These are phyloP conservation scores for Platypus cylindrus DNA, from an alignment of 2,888 invertebrate species.

Conservation along the genomic window DNA sequence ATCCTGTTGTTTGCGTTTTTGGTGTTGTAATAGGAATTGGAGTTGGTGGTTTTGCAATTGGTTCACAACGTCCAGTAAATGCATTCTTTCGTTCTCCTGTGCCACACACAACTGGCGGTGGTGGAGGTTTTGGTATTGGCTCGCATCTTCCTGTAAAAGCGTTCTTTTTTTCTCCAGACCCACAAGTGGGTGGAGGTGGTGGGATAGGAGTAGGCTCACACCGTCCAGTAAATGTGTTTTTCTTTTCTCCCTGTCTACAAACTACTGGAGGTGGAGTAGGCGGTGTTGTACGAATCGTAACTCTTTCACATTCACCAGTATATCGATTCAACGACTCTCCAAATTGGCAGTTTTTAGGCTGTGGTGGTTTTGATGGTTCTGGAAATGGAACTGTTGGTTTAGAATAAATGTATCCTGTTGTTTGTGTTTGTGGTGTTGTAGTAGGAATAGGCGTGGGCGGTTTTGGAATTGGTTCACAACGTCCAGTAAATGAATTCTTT, in stretches of 20 bases:
- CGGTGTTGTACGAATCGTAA: neutral
- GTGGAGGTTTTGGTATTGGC: neutral
- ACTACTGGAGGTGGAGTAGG: neutral
- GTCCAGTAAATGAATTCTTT: slow-evolving; percentile 5
- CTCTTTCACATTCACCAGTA: slow-evolving; percentile 6
- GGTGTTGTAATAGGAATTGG: neutral
- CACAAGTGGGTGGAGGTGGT: slow-evolving; percentile 2
- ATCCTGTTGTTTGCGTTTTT: neutral
- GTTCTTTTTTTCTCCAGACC: slow-evolving; percentile 5
- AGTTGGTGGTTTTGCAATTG: slow-evolving; percentile 3
- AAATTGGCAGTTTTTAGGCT: slow-evolving; percentile 4
- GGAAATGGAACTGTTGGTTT: slow-evolving; percentile 1
- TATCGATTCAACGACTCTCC: slow-evolving; percentile 3
- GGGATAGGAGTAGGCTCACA: slow-evolving; percentile 3
- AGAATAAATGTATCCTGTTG: neutral
- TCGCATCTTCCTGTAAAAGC: slow-evolving; percentile 8
- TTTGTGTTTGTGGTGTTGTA: neutral
- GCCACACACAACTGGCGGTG: neutral
- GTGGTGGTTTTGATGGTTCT: slow-evolving; percentile 1
- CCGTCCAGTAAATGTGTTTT: neutral
- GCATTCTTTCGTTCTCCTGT: slow-evolving; percentile 2
- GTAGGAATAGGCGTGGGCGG: slow-evolving; percentile 1
- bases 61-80: slow-evolving; percentile 8
- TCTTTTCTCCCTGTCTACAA: neutral
- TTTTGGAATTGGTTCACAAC: slow-evolving; percentile 5